These are phyloP conservation scores for Triplophysa dalaica DNA, from an alignment of 2,113 vertebrate species.

Conservation along the genomic window DNA sequence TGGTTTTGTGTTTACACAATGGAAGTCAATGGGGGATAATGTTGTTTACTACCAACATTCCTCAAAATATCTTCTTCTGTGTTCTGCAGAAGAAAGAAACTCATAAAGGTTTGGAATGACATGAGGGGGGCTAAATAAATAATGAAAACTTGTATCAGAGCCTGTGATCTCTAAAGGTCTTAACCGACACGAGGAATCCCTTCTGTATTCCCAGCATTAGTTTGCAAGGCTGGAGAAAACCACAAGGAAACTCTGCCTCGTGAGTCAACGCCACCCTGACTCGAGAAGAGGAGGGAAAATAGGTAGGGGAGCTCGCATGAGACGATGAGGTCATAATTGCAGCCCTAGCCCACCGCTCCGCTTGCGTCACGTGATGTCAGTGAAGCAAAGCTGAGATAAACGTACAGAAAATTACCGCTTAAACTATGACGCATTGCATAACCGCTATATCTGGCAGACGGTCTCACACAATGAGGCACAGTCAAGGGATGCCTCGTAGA, in stretches of 20 bases:
- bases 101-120: too few species aligned
- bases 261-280: too few species aligned
- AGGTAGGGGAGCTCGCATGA: not conserved
- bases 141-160: not conserved
- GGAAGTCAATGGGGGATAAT: too few species aligned
- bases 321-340: slow-evolving; percentile 34
- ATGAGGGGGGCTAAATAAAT: not conserved
- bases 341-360: not conserved
- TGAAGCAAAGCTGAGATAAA: not conserved
- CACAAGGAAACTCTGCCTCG: not conserved
- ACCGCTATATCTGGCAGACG: slow-evolving; percentile 10
- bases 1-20: too few species aligned
- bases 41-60: too few species aligned
- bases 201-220: not conserved
- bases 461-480: not conserved
- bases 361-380: slow-evolving; percentile 12
- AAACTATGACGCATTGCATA: slow-evolving; percentile 21
- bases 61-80: too few species aligned
- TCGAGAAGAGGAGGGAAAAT: not conserved
- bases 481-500: not conserved
- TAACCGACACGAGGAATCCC: not conserved
- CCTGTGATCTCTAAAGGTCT: too few species aligned
- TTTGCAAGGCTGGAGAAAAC: not conserved
- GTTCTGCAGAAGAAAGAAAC: too few species aligned
- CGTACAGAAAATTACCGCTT: not conserved